Percentiles rank a stretch among this genome's conserved stretches.
Conservation (phyloP, 1,140 invertebrate genomes). For the Araneus ventricosus region DNA sequence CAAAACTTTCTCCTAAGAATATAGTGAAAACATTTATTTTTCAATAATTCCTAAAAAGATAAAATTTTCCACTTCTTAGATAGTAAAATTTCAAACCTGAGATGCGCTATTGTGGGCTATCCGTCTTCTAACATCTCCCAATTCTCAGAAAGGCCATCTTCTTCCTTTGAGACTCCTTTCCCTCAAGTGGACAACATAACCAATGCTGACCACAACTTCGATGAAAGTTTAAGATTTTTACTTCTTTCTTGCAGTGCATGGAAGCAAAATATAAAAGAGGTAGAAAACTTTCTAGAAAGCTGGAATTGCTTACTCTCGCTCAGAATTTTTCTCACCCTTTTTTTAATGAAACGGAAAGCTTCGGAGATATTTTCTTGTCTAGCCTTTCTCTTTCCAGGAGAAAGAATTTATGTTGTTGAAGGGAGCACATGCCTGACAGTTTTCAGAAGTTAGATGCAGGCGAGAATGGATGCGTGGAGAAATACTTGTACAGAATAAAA, state of each 20-base stretch:
- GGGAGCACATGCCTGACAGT: neutral
- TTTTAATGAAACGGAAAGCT: constrained; percentile 26
- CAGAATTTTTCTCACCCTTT: neutral
- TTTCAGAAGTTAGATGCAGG: neutral
- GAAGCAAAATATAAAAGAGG: neutral
- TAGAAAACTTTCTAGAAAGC: neutral
- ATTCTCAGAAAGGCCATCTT: neutral
- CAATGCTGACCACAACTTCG: neutral
- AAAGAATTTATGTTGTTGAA: neutral
- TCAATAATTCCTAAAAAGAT: neutral
- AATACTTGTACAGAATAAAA: too few relatives aligned
- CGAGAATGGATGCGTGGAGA: too few relatives aligned
- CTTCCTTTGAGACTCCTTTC: neutral
- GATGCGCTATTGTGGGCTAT: neutral
- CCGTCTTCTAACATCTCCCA: neutral
- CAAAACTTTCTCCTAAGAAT: too few relatives aligned
- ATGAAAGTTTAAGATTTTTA: neutral
- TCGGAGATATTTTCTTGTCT: neutral
- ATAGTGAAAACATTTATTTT: too few relatives aligned
- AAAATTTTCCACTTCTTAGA: neutral
- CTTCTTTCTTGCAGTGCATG: neutral
- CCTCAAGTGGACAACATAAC: neutral
- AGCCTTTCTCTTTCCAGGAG: neutral
- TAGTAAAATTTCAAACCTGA: too few relatives aligned
- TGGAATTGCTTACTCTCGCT: neutral